Evolutionary conservation across 2,888 invertebrate genomes (phyloP), one percentile per base, ranked within the genome.

Genomic region (Zelleria hepariella): DNA sequence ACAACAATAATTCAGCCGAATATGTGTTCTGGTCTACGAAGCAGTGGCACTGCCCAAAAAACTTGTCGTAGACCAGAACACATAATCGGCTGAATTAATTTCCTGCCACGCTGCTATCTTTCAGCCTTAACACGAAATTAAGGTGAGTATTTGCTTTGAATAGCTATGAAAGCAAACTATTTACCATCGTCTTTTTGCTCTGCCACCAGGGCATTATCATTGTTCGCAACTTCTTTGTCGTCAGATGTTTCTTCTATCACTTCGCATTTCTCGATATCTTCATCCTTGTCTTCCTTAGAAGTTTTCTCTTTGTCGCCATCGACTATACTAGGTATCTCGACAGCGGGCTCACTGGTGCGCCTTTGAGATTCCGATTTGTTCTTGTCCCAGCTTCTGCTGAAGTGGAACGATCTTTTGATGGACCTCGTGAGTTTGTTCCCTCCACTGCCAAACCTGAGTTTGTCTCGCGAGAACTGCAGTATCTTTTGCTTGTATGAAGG

Each of bases 401-500:
- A 85, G 63, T 86, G 84, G 54, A 89, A 86, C 4, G 89, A 89
- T 66, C 89, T 76, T 62, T 89, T 89, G 26, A 89, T 84, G 62
- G 89, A 89, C 66, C 86, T 80, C 0, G 89, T 89, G 49, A 89
- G 66, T 67, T 75, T 82, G 56, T 89, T 89, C 0, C 88, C 82
- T 1, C 86, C 85, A 64, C 88, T 89, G 0, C 80, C 88, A 69
- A 89, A 87, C 60, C 86, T 75, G 1, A 89, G 70, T 67, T 89
- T 89, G 57, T 89, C 89, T 64, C 82, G 78, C 1, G 89, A 89
- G 66, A 89, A 89, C 63, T 89, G 89, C 48, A 89, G 63, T 60
- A 89, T 64, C 66, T 90, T 90, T 63, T 90, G 89, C 62, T 87
- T 90, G 61, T 89, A 90, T 2, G 89, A 88, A 0, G 89, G 89